phyloP scores from a whole-genome alignment of 2,113 vertebrate genomes.

The Amblyornis subalaris region DNA sequence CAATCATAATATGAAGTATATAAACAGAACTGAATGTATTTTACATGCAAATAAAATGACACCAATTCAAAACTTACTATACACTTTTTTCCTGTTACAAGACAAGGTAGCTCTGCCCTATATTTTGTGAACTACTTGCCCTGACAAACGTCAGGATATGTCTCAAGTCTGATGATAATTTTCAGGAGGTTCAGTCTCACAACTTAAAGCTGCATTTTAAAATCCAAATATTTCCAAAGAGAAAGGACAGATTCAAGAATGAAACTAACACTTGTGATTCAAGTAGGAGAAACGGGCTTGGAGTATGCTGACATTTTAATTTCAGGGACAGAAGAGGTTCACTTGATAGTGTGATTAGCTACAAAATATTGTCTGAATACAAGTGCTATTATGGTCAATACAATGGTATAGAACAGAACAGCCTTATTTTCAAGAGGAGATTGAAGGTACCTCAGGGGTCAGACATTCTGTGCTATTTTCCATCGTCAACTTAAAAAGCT shows the following conservation, averaged over 20 bases:
- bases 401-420: neutral
- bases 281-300: neutral
- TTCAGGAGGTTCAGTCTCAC: neutral
- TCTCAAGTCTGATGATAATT: neutral
- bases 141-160: neutral
- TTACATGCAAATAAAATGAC: neutral
- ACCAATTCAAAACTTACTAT: neutral
- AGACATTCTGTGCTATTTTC: neutral
- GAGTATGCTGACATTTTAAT: neutral
- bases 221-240: neutral
- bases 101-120: neutral
- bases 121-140: neutral
- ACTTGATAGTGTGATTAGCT: neutral
- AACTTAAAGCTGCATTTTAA: neutral
- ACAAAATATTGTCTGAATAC: neutral
- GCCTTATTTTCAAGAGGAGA: neutral
- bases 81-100: neutral
- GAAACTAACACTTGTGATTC: neutral
- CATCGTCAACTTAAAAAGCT: neutral
- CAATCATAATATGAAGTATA: neutral
- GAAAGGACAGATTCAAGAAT: neutral
- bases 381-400: neutral
- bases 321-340: neutral
- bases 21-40: neutral
- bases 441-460: neutral